Evolutionary conservation across 2,888 invertebrate genomes (phyloP), one percentile per base, ranked within the genome.

Genomic region (Chloromyia formosa): DNA sequence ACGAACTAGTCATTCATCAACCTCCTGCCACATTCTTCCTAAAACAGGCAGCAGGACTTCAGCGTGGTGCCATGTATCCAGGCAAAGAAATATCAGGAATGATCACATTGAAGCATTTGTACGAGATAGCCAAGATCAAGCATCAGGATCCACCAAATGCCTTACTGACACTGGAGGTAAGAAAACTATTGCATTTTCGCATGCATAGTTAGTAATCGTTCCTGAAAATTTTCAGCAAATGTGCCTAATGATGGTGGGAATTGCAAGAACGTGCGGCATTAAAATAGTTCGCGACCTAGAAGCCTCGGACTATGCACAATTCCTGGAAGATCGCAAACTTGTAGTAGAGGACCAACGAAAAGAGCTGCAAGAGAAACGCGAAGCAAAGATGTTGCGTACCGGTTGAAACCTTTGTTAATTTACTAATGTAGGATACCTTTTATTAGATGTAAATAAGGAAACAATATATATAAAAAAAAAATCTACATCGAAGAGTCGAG

Each of bases 61-160:
- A 90, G 79, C 89, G 92, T 82, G 98, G 93, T 66, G 91, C 94
- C 45, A 93, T 93, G 92, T 80, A 84, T 60, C 86, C 88, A 56
- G 95, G 90, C 0, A 87, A 86, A 71, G 96, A 97, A 85, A 86
- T 90, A 27, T 90, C 93, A 79, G 99, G 99, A 0, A 96, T 93
- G 87, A 90, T 99, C 74, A 95, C 97, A 0, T 82, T 95, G 0
- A 98, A 97, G 84, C 99, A 99, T 86, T 85, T 99, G 14, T 99
- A 97, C 86, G 99, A 99, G 89, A 99, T 99, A 82, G 98, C 99
- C 0, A 89, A 91, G 84, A 93, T 99, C n/a, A 98, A 99, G 86
- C 88, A 91, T n/a, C 87, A 92, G 82, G 98, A 98, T 86, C 93
- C 94, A 2, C 86, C 92, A 0, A 85, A 85, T 79, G 84, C 82